Percentiles rank a stretch among this genome's conserved stretches.
These are phyloP conservation scores for Melanerpes aurifrons DNA, from an alignment of 2,113 vertebrate species.

Conservation along the genomic window DNA sequence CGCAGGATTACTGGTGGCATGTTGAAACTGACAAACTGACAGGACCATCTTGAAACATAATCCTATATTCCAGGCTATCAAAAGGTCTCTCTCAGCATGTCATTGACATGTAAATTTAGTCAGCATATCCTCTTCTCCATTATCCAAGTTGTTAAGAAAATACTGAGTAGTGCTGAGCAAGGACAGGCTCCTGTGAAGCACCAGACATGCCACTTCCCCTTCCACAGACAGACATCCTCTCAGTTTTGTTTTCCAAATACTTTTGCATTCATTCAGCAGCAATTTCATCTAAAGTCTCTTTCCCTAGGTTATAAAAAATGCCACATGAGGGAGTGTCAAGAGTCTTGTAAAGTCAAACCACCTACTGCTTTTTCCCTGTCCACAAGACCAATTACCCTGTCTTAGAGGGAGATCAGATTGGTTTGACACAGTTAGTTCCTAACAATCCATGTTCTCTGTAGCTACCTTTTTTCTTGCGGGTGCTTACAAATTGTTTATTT, in stretches of 20 bases:
- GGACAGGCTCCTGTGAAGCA: background rate
- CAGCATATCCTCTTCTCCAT: background rate
- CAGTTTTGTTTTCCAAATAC: background rate
- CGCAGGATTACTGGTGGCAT: background rate
- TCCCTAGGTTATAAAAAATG: constrained; percentile 28
- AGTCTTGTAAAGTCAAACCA: constrained; percentile 50
- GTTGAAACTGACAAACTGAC: background rate
- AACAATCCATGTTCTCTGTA: constrained; percentile 18
- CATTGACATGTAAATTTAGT: background rate
- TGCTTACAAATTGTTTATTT: constrained; percentile 58
- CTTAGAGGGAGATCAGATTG: constrained; percentile 55
- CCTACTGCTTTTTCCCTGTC: constrained; percentile 59
- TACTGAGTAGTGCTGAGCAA: background rate
- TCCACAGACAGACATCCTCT: background rate
- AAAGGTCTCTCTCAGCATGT: background rate
- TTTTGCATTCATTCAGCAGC: constrained; percentile 30
- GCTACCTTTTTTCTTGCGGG: constrained; percentile 17
- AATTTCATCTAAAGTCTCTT: constrained; percentile 23
- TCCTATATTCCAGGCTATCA: background rate
- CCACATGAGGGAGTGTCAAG: background rate
- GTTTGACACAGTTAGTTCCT: constrained; percentile 66
- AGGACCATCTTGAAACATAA: background rate
- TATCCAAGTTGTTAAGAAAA: background rate
- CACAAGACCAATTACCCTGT: constrained; percentile 34
- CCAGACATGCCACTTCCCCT: background rate